phyloP scores from a whole-genome alignment of 2,797 vertebrate genomes.

The Sebastes diploproa region DNA sequence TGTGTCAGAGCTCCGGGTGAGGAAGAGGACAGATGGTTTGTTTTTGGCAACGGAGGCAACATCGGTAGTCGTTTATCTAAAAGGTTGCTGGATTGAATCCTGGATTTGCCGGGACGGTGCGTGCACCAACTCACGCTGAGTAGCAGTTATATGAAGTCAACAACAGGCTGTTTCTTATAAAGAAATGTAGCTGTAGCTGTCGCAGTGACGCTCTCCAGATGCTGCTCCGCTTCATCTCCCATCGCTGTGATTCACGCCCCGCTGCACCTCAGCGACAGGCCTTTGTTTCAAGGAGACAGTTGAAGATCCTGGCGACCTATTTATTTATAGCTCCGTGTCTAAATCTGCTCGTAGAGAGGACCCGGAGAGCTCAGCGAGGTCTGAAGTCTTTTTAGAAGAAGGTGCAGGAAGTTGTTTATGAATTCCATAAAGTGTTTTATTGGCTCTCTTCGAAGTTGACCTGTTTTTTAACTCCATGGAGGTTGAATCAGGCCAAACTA shows the following conservation, averaged over 20 bases:
- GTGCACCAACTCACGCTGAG: neutral
- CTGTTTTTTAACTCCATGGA: constrained; percentile 4
- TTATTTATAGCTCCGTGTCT: constrained; percentile 35
- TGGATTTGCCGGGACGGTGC: neutral
- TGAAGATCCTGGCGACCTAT: constrained; percentile 7
- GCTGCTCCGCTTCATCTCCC: neutral
- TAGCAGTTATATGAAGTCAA: neutral
- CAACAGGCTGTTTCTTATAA: neutral
- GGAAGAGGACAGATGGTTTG: neutral
- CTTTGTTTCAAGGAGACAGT: neutral
- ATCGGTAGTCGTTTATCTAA: neutral
- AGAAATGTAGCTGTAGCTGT: neutral
- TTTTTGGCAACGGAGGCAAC: neutral
- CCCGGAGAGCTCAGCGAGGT: neutral
- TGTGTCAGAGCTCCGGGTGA: neutral
- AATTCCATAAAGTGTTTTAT: constrained; percentile 9
- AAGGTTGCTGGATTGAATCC: neutral
- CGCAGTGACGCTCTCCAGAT: constrained; percentile 29
- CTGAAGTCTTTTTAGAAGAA: constrained; percentile 27
- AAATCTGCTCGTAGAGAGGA: neutral
- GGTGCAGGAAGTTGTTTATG: constrained; percentile 4
- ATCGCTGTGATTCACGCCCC: neutral
- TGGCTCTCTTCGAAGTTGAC: neutral
- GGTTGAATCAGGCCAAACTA: neutral
- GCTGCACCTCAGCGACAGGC: neutral